These are phyloP conservation scores for Ficedula albicollis DNA, from an alignment of 2,797 vertebrate genomes.

Conservation along the genomic window DNA sequence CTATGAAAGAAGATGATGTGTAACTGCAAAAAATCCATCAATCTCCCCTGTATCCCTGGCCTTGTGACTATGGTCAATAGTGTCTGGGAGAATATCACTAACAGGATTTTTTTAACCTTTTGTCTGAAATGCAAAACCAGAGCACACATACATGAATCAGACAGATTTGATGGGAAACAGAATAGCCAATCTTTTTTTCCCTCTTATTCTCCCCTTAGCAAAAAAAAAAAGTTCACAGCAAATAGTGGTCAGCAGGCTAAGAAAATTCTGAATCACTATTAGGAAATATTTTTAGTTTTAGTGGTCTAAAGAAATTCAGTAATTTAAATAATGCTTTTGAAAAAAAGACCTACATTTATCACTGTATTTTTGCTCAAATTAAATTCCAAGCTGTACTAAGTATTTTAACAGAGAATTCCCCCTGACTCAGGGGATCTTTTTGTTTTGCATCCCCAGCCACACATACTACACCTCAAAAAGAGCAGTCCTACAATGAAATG, in stretches of 20 bases:
- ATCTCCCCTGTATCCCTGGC: background rate
- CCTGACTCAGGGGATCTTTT: background rate
- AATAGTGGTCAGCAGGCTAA: background rate
- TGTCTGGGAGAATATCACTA: background rate
- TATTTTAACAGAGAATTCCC: background rate
- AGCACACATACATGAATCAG: background rate
- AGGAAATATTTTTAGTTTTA: background rate
- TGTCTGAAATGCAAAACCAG: background rate
- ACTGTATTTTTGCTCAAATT: background rate
- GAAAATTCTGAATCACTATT: background rate
- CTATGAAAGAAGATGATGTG: accelerated
- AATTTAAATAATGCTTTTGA: background rate
- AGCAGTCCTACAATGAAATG: background rate
- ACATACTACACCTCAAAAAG: background rate
- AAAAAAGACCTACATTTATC: background rate
- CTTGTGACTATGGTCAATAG: background rate
- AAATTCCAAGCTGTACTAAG: background rate
- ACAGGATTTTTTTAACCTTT: background rate
- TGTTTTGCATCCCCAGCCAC: background rate
- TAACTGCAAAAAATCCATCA: background rate
- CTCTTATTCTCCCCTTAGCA: background rate
- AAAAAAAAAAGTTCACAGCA: background rate
- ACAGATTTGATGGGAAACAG: background rate
- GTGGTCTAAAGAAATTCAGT: background rate
- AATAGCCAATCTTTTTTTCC: background rate